A percentile compares a stretch with the other conserved stretches of the same genome.
Evolutionary conservation across 2,888 invertebrate genomes (phyloP).

Genomic region (Sminthurinus aureus): DNA sequence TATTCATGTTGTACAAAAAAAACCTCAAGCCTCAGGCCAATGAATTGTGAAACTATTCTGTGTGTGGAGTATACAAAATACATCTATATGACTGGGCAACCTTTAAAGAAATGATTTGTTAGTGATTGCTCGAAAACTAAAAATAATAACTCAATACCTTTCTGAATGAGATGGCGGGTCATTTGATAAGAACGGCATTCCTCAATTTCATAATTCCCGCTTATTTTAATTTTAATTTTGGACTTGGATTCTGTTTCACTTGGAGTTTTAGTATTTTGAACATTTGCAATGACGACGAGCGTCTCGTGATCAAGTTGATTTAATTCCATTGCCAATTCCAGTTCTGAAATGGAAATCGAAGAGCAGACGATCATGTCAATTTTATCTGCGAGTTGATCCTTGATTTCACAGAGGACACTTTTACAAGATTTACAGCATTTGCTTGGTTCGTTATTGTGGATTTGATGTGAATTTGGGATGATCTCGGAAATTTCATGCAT

Average conservation of each 20-base stretch:
- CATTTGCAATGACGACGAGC: background rate
- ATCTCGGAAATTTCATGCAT: background rate
- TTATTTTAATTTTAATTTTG: background rate
- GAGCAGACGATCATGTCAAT: slow-evolving; percentile 5
- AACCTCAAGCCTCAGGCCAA: no score
- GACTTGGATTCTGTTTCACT: background rate
- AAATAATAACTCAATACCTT: no score
- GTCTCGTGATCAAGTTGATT: background rate
- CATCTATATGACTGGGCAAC: no score
- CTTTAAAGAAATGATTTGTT: no score
- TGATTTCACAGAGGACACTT: background rate
- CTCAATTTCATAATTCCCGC: background rate
- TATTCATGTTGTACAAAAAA: no score
- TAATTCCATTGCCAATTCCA: background rate
- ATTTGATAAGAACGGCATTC: background rate
- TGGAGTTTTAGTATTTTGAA: background rate
- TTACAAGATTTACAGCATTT: background rate
- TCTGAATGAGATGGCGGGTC: background rate
- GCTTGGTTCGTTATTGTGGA: background rate
- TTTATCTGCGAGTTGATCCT: background rate
- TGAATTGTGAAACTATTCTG: no score
- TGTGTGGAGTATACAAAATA: no score
- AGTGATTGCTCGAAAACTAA: no score
- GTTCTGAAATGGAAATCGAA: background rate
- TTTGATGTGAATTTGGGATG: background rate